Base-by-base conservation (phyloP, 1,140 invertebrate genomes). In the Ruditapes philippinarum region DNA sequence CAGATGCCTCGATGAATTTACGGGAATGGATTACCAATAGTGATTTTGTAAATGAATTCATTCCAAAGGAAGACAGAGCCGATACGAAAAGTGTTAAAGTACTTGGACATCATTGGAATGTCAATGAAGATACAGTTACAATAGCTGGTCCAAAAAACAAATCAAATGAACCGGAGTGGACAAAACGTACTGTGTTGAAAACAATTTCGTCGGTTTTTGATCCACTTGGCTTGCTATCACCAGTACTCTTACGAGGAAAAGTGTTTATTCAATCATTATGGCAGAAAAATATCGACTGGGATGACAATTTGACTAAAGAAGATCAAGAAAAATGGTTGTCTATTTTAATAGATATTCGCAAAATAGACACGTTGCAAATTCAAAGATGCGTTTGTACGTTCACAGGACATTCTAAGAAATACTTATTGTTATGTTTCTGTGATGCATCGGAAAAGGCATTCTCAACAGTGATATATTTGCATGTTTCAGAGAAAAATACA, bases 371-470 rank as follows among this genome's bases (percentile, higher is more conserved):
- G 45, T 49, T 49, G 45, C 19, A n/a, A n/a, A 49, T 49, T 49
- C 45, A 7, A 49, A 49, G 45, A 49, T 49, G 19, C 45, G 45
- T 49, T 11, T 7, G 45, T 49, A 11, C 19, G n/a, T n/a, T 19
- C 19, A 19, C 9, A 7, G 45, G 19, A 49, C 7, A 49, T 49
- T 7, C 19, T 49, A 19, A n/a, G n/a, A 49, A 49, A 49, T 31
- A 31, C 70, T 17, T 36, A 36, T 79, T 25, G 38, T 79, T n/a
- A 17, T 79, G 45, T 28, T 79, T 79, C 40, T 79, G 76, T 25
- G 76, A 79, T 79, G 76, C 76, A 4, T 79, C 76, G 14, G 5
- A 79, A 49, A 79, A 79, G 28, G 76, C 76, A 79, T 79, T 49
- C 49, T 5, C 76, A 28, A 7, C 7, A 11, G 45, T 79, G 40